These are phyloP conservation scores for Perizoma flavofasciatum DNA, from an alignment of 2,888 invertebrate genomes.

Conservation along the genomic window DNA sequence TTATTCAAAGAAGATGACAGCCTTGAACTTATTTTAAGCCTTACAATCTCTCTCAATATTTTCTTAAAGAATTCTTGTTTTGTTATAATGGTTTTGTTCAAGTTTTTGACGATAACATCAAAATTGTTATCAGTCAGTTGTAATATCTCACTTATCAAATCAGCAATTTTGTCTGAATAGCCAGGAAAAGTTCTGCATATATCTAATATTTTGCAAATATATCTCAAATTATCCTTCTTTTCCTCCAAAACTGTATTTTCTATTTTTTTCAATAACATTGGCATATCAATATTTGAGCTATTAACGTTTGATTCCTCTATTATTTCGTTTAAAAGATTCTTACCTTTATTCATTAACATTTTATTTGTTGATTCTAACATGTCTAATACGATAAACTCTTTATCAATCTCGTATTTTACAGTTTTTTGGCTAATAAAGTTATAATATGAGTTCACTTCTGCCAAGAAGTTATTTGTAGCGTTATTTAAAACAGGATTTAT, in stretches of 20 bases:
- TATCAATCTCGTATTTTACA: slow-evolving; percentile 11
- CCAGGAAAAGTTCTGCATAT: slow-evolving; percentile 53
- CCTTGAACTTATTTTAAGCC: slow-evolving; percentile 31
- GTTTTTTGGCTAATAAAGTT: slow-evolving; percentile 11
- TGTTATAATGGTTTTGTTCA: slow-evolving; percentile 24
- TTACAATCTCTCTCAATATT: slow-evolving; percentile 41
- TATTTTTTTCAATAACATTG: slow-evolving; percentile 8
- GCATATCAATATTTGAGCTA: neutral
- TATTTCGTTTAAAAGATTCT: slow-evolving; percentile 7
- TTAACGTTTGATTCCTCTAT: slow-evolving; percentile 1
- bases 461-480: slow-evolving; percentile 7
- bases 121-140: slow-evolving; percentile 44
- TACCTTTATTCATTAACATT: slow-evolving; percentile 13
- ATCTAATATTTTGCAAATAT: slow-evolving; percentile 42
- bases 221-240: slow-evolving; percentile 37
- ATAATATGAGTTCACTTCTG: slow-evolving; percentile 18
- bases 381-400: slow-evolving; percentile 22
- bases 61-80: slow-evolving; percentile 39
- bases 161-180: slow-evolving; percentile 48
- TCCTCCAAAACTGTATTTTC: slow-evolving; percentile 8
- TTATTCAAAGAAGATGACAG: slow-evolving; percentile 22
- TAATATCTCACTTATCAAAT: slow-evolving; percentile 46
- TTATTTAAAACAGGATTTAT: slow-evolving; percentile 11
- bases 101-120: slow-evolving; percentile 23
- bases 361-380: slow-evolving; percentile 24